These are phyloP conservation scores for Sesia bembeciformis DNA, from an alignment of 2,888 invertebrate species.

Conservation along the genomic window DNA sequence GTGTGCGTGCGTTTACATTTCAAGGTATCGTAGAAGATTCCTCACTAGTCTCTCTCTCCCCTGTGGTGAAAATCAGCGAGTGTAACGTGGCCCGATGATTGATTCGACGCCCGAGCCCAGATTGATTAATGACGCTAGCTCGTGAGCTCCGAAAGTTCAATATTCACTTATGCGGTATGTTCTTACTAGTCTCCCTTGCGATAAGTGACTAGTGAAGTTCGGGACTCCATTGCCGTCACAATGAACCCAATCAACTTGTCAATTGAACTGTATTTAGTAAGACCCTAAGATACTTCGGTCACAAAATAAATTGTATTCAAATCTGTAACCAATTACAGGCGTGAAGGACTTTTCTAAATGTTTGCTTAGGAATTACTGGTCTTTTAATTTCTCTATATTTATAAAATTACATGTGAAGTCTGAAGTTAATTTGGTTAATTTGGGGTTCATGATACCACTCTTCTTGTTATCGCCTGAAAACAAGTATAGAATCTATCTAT, in stretches of 20 bases:
- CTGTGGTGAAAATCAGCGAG: constrained; percentile 9
- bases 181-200: constrained; percentile 1
- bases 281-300: too few relatives aligned
- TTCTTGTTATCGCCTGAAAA: too few relatives aligned
- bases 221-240: background rate
- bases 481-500: too few relatives aligned
- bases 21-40: constrained; percentile 5
- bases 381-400: too few relatives aligned
- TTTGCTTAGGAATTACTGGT: too few relatives aligned
- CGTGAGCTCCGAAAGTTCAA: constrained; percentile 20
- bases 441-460: too few relatives aligned
- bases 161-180: constrained; percentile 21
- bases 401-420: too few relatives aligned
- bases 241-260: background rate
- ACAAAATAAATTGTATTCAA: too few relatives aligned
- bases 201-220: constrained; percentile 1
- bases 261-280: too few relatives aligned
- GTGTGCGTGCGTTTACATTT: constrained; percentile 4
- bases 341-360: too few relatives aligned
- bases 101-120: constrained; percentile 15
- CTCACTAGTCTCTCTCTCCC: background rate
- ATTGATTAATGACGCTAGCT: constrained; percentile 32
- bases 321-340: too few relatives aligned
- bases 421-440: too few relatives aligned
- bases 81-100: constrained; percentile 17